A percentile compares a stretch with the other conserved stretches of the same genome.
Evolutionary conservation across 2,113 vertebrate genomes (phyloP).

Genomic region (Rhea americana): DNA sequence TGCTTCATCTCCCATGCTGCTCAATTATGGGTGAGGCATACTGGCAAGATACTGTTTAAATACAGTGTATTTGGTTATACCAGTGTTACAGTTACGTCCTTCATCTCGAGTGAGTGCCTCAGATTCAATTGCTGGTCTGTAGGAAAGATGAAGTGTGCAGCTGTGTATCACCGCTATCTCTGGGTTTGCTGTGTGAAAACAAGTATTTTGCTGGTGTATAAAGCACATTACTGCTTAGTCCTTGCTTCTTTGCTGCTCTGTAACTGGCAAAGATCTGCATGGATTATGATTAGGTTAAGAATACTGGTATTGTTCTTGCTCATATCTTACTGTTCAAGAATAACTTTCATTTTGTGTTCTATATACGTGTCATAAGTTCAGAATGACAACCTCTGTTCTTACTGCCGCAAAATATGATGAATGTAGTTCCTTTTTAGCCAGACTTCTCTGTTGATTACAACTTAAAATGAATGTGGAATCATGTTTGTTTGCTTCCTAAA

Average conservation of each 20-base stretch:
- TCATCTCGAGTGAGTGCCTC: neutral
- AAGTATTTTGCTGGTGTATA: neutral
- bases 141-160: neutral
- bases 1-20: neutral
- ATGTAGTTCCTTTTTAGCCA: neutral
- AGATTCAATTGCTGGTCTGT: neutral
- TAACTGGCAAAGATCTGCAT: neutral
- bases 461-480: neutral
- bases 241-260: neutral
- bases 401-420: neutral
- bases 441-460: neutral
- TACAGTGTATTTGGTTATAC: neutral
- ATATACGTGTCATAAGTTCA: neutral
- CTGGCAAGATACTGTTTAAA: neutral
- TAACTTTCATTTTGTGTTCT: neutral
- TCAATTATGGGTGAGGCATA: neutral
- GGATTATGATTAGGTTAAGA: neutral
- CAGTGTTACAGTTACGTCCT: neutral
- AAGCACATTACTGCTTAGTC: accelerated
- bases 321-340: neutral
- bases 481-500: neutral
- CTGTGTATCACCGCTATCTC: neutral
- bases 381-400: neutral
- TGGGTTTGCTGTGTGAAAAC: neutral
- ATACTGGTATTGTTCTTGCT: neutral